These are phyloP conservation scores for Apostichopus parvimensis DNA, from an alignment of 35 echinoderm and acorn worm genomes.

Conservation along the genomic window DNA sequence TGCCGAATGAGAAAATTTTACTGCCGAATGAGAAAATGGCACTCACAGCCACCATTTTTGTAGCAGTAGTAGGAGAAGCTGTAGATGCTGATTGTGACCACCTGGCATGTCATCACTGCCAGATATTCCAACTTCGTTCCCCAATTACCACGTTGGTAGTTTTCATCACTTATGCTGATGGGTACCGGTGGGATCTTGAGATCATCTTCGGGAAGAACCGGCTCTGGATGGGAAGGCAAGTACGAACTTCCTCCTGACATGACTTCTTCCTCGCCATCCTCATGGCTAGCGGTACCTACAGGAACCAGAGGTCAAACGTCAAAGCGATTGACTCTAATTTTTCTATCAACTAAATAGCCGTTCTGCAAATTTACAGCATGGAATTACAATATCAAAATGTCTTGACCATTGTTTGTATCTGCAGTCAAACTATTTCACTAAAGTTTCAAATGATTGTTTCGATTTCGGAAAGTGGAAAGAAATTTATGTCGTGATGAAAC, in stretches of 20 bases:
- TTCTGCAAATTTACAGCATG: too few species aligned
- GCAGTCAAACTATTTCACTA: too few species aligned
- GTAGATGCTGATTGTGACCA: slow-evolving; percentile 24
- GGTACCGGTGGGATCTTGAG: slow-evolving; percentile 53
- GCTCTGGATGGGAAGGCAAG: slow-evolving; percentile 50
- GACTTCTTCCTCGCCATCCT: background rate
- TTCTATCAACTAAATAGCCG: too few species aligned
- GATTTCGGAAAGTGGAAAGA: too few species aligned
- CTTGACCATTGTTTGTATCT: too few species aligned
- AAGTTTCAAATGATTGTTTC: too few species aligned
- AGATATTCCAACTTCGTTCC: slow-evolving; percentile 61
- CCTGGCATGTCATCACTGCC: slow-evolving; percentile 50
- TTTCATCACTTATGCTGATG: slow-evolving; percentile 65
- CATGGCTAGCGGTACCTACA: background rate
- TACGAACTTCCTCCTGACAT: slow-evolving; percentile 27
- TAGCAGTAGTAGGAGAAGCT: slow-evolving; percentile 41
- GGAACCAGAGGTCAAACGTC: background rate
- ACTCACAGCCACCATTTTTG: slow-evolving; percentile 57
- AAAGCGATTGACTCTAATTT: too few species aligned
- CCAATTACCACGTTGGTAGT: slow-evolving; percentile 66
- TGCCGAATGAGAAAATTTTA: slow-evolving; percentile 23
- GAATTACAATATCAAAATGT: too few species aligned
- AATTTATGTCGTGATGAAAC: too few species aligned
- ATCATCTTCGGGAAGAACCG: slow-evolving; percentile 18
- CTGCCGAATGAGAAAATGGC: slow-evolving; percentile 1